phyloP scores from a whole-genome alignment of 2,797 vertebrate genomes.

The Lutra lutra region DNA sequence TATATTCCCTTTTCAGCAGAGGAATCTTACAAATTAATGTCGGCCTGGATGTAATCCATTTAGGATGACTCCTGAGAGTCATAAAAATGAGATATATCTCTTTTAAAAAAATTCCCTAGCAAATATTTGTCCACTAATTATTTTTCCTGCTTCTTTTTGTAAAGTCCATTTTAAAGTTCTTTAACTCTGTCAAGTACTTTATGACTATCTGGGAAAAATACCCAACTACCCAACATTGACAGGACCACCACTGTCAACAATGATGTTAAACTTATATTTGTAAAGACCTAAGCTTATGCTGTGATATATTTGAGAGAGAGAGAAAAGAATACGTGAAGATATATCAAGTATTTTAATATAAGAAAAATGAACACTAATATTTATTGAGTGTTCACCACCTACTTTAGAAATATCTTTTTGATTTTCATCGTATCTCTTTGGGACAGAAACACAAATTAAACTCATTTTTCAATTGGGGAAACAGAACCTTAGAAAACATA shows the following conservation, averaged over 20 bases:
- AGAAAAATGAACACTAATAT: not conserved
- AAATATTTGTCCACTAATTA: constrained; percentile 8
- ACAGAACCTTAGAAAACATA: not conserved
- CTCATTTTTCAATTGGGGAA: not conserved
- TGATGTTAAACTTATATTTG: not conserved
- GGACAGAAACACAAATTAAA: not conserved
- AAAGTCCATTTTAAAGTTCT: not conserved
- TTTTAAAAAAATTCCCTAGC: not conserved
- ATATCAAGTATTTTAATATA: not conserved
- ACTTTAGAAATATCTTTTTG: not conserved
- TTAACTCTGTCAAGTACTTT: constrained; percentile 23
- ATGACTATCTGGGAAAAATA: constrained; percentile 36
- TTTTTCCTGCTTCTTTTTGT: constrained; percentile 10
- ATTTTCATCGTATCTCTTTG: not conserved
- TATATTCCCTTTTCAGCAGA: constrained; percentile 56
- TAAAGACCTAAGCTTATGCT: not conserved
- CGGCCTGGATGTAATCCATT: constrained; percentile 40
- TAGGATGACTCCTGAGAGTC: constrained; percentile 21
- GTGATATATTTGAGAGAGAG: not conserved
- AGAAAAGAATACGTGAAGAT: not conserved
- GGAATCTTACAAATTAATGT: constrained; percentile 55
- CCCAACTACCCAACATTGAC: not conserved
- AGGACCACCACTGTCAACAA: not conserved
- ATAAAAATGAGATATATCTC: constrained; percentile 15
- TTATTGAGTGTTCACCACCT: not conserved